Evolutionary conservation across 2,888 invertebrate species (phyloP).

Genomic region (Oligia fasciuncula): DNA sequence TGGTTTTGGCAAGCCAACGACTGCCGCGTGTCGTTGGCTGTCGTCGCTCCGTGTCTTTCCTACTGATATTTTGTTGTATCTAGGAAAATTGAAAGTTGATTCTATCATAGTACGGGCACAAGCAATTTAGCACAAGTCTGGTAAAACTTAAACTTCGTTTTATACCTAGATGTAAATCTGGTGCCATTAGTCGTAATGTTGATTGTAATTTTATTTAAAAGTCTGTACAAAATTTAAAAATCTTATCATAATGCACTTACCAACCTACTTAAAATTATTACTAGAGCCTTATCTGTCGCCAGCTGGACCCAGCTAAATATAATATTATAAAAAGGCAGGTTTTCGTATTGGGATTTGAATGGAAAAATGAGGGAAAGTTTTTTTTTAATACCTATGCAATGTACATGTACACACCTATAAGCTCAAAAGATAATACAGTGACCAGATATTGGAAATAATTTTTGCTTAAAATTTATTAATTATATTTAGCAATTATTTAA

Average conservation of each 20-base stretch:
- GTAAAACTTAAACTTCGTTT: background rate
- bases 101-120: background rate
- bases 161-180: background rate
- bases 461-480: background rate
- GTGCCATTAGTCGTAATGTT: constrained; percentile 17
- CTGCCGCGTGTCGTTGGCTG: background rate
- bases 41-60: background rate
- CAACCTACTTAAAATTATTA: background rate
- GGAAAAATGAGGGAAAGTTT: background rate
- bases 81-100: background rate
- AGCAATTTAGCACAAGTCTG: background rate
- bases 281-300: background rate
- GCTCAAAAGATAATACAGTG: too few relatives aligned
- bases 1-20: constrained; percentile 17
- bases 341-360: background rate
- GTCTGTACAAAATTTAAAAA: background rate
- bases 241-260: background rate
- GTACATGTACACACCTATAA: too few relatives aligned
- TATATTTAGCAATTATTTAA: background rate
- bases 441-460: background rate
- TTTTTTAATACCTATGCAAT: background rate
- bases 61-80: background rate
- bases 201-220: constrained; percentile 12
- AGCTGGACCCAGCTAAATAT: too few relatives aligned
- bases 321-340: background rate